Base-by-base conservation (phyloP, 2,797 vertebrate genomes). In the Vultur gryphus region DNA sequence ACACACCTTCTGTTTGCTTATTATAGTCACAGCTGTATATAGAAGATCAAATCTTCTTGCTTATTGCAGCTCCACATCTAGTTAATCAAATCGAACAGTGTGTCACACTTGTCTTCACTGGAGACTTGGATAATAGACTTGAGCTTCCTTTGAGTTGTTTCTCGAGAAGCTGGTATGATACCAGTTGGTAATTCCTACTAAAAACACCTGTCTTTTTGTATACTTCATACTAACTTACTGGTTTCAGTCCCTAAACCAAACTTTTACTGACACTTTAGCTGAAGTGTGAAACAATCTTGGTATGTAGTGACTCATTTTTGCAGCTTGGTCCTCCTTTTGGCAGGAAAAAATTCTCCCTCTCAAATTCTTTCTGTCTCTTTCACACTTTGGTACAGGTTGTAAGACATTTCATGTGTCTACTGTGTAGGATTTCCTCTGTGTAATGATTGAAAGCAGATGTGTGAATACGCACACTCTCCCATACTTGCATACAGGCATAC, bases 381-480 rank as follows among this genome's bases (percentile, higher is more conserved):
- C 91, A 87, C 88, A 92, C 89, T 90, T 90, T 54, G 67, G 91
- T 96, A 67, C 94, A 93, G 94, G 92, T 96, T 88, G 93, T 79
- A 95, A 95, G 93, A 61, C 9, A 80, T 87, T 95, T 95, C 80
- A 76, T 9, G 64, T 94, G 85, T 92, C 92, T 97, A 88, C 94
- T 84, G 84, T 95, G 97, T 90, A 93, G 89, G 85, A 93, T 95
- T 97, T 96, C 96, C 87, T 96, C n/a, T 19, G 90, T 24, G 35
- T 55, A 86, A 17, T 7, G 19, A 97, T 97, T 96, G 91, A 82
- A 97, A 96, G 95, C 96, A 98, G 96, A 96, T 97, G 97, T 95
- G 67, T 88, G 82, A 75, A 75, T 91, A 80, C 2, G 18, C 70
- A 71, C 48, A 3, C 52, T 77, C 75, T 94, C 75, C 59, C 37